These are phyloP conservation scores for Podocnemis expansa DNA, from an alignment of 2,113 vertebrate genomes.

Conservation along the genomic window DNA sequence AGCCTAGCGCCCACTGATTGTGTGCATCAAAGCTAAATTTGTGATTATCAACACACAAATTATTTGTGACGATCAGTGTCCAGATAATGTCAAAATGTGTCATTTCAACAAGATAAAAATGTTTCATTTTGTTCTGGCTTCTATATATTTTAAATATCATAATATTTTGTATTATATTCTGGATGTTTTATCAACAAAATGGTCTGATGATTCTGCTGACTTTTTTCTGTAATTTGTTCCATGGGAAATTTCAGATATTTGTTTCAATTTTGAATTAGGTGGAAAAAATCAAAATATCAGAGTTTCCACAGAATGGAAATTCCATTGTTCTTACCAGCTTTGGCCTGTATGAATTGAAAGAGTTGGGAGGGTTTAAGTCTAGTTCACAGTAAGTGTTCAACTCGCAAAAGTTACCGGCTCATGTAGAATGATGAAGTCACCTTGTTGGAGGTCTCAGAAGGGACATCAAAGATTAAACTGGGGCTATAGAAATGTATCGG, in stretches of 20 bases:
- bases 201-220: not conserved
- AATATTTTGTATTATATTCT: conserved; percentile 11
- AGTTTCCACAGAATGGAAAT: conserved; percentile 11
- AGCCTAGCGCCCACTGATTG: not conserved
- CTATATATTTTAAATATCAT: conserved; percentile 38
- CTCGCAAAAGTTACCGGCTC: not conserved
- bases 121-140: conserved; percentile 24
- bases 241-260: not conserved
- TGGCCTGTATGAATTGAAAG: not conserved
- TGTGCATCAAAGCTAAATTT: not conserved
- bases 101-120: conserved; percentile 48
- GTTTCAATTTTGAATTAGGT: not conserved
- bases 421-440: not conserved
- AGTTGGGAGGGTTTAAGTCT: not conserved
- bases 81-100: conserved; percentile 59
- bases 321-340: conserved; percentile 15
- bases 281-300: not conserved
- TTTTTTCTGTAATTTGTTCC: not conserved
- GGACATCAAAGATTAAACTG: not conserved
- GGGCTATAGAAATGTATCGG: not conserved
- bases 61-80: too few relatives aligned
- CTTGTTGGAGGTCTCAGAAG: not conserved
- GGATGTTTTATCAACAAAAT: conserved; percentile 20
- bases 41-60: too few relatives aligned
- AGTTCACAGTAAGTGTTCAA: not conserved